Percentiles rank a stretch among this genome's conserved stretches.
These are phyloP conservation scores for Arnoldichthys spilopterus DNA, from an alignment of 2,797 vertebrate genomes.

Conservation along the genomic window DNA sequence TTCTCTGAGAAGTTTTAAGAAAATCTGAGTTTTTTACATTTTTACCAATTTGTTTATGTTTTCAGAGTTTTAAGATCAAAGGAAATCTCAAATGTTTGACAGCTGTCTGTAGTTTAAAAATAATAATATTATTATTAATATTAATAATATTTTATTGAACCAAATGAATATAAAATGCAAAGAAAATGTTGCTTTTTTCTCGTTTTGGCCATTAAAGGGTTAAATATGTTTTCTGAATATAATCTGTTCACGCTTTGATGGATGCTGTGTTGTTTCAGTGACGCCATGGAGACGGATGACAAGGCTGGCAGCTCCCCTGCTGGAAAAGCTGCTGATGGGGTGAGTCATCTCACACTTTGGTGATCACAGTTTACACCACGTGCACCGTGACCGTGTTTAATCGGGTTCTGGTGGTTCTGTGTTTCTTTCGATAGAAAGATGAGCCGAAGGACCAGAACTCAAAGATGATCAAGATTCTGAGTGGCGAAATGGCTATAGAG, in stretches of 20 bases:
- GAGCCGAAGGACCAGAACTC: constrained; percentile 98
- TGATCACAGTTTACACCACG: neutral
- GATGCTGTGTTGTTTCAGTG: constrained; percentile 76
- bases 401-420: neutral
- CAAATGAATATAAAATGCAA: too few species aligned
- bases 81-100: too few species aligned
- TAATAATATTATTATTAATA: too few species aligned
- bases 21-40: too few species aligned
- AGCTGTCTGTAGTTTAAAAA: too few species aligned
- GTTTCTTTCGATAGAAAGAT: constrained; percentile 79
- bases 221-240: too few species aligned
- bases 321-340: constrained; percentile 84
- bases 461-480: constrained; percentile 99
- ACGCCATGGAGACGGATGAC: constrained; percentile 96
- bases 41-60: too few species aligned
- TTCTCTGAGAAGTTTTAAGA: too few species aligned
- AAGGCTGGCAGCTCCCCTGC: constrained; percentile 84
- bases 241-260: neutral
- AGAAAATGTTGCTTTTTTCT: too few species aligned
- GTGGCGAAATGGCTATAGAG: constrained; percentile 98
- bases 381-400: neutral
- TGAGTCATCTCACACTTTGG: constrained; percentile 53
- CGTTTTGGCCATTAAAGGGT: too few species aligned
- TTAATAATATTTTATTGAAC: too few species aligned
- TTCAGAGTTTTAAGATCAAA: too few species aligned